Conservation (phyloP, 64 coral and sea anemone genomes). For the Stichodactyla mertensii region DNA sequence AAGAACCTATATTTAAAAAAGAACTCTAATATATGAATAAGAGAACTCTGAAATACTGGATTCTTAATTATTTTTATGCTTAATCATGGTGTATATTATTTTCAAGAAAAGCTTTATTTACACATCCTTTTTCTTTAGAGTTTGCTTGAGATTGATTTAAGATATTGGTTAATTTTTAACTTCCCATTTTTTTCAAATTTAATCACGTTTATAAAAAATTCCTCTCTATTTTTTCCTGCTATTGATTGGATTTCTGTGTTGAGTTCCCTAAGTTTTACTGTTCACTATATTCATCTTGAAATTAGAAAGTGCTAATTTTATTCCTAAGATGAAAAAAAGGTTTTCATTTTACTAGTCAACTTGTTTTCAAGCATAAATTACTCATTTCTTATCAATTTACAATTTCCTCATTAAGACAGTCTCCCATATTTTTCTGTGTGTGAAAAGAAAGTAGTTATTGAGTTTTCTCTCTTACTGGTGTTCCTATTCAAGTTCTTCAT, state of each 20-base stretch:
- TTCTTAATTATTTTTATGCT: background rate
- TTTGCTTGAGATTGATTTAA: background rate
- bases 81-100: background rate
- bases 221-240: background rate
- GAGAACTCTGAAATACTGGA: background rate
- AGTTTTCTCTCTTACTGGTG: conserved; percentile 23
- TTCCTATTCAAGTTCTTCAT: conserved; percentile 41
- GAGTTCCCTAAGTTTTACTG: background rate
- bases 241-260: background rate
- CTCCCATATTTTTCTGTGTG: conserved; percentile 5
- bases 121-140: background rate
- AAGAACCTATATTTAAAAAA: background rate
- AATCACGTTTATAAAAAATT: background rate
- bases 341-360: background rate
- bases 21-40: background rate
- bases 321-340: background rate
- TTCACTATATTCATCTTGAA: background rate
- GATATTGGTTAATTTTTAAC: background rate
- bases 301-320: conserved; percentile 12
- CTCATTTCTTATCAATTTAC: background rate
- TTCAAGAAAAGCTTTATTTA: background rate
- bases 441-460: conserved; percentile 22
- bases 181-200: background rate
- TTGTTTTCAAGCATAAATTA: conserved; percentile 17
- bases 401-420: conserved; percentile 10